Base-by-base conservation (phyloP, 2,797 vertebrate species). In the Lithobates sylvaticus region DNA sequence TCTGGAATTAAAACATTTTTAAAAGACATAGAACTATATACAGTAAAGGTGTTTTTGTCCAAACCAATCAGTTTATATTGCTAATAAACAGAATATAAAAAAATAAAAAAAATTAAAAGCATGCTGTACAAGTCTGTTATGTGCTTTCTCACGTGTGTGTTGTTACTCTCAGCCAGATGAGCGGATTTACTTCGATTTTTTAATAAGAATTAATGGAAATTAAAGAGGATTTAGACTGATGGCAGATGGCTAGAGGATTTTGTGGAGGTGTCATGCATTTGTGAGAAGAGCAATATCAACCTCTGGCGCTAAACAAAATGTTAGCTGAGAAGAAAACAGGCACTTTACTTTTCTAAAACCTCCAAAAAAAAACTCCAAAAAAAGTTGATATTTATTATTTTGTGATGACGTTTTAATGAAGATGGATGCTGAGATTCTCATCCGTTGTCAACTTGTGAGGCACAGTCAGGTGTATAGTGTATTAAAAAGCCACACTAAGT, bases 191-290 rank as follows among this genome's bases (percentile, higher is more conserved):
- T 90, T 86, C 71, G 75, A 84, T 50, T 88, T 91, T 92, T 89
- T 88, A 90, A 89, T 89, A 89, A 88, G 89, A 92, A 90, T 88
- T 86, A 90, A 90, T 89, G 90, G 77, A 89, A 90, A 90, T 91
- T 89, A 89, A 90, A 90, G 89, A 90, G 65, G 89, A 91, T 92
- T 90, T 91, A 88, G 84, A 87, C 75, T 79, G 36, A 83, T 42
- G 74, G 50, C 87, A 93, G 91, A 91, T 91, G 88, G 86, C 26
- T 89, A n/a, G 76, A 90, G 81, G 83, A 86, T 91, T 93, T 90
- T 89, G 64, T 85, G 85, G 76, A 91, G 65, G 69, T 91, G 70
- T 77, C 23, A 47, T 42, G 90, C 88, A 80, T 23, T 36, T 87
- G 91, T 85, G 88, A 75, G 21, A 90, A 88, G 81, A 88, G 69